These are phyloP conservation scores for Hydractinia symbiolongicarpus DNA, from an alignment of 30 jellyfish, hydroid and myxozoan genomes.

Conservation along the genomic window DNA sequence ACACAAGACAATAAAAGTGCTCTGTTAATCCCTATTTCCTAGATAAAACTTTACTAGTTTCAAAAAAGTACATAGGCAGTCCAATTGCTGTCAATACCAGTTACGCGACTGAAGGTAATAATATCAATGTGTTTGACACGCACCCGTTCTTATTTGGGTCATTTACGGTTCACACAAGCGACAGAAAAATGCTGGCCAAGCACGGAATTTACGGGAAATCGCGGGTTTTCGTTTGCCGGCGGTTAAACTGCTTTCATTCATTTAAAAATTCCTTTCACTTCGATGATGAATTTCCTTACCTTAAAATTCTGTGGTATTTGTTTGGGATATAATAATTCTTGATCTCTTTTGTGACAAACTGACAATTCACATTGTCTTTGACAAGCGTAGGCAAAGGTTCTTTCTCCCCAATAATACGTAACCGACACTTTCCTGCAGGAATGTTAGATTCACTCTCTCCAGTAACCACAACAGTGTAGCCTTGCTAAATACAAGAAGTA, in stretches of 20 bases:
- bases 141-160: no score
- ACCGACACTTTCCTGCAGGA: conserved; percentile 82
- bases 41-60: no score
- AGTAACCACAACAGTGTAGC: conserved; percentile 85
- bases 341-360: conserved; percentile 61
- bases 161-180: no score
- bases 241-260: neutral
- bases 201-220: no score
- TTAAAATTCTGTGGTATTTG: conserved; percentile 53
- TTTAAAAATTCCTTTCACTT: neutral
- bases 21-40: no score
- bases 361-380: conserved; percentile 51
- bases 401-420: conserved; percentile 77
- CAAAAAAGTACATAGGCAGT: no score
- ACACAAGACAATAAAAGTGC: no score
- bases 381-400: conserved; percentile 83
- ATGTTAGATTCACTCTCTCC: conserved; percentile 42
- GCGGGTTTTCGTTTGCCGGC: no score
- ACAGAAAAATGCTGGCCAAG: no score
- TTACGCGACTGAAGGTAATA: no score
- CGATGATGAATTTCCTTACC: conserved; percentile 45
- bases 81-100: no score
- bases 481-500: conserved; percentile 52
- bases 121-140: no score
- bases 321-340: conserved; percentile 84